Conservation (phyloP, 2,113 vertebrate genomes). For the Osmerus mordax region DNA sequence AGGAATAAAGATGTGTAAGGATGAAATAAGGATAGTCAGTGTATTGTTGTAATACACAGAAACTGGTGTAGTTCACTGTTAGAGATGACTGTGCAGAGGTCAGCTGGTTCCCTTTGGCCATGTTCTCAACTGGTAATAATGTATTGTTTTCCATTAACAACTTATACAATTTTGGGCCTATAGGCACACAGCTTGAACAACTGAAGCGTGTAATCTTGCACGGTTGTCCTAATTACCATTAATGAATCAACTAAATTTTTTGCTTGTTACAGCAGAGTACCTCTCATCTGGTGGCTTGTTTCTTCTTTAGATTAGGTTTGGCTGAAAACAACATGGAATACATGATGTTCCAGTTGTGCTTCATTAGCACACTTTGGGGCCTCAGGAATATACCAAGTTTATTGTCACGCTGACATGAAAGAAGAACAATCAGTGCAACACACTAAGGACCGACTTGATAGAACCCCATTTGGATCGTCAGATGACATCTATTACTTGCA, state of each 20-base stretch:
- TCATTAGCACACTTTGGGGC: conserved; percentile 19
- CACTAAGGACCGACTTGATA: conserved; percentile 36
- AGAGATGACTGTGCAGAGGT: conserved; percentile 3
- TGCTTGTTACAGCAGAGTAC: conserved; percentile 15
- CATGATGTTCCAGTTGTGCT: neutral
- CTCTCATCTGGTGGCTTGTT: conserved; percentile 9
- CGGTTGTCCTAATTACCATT: conserved; percentile 35
- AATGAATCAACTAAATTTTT: conserved; percentile 8
- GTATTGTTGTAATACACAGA: conserved; percentile 17
- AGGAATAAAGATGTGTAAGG: neutral
- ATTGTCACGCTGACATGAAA: conserved; percentile 47
- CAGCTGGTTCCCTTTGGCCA: conserved; percentile 10
- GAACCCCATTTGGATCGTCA: conserved; percentile 34
- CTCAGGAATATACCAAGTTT: conserved; percentile 37
- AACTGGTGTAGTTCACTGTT: neutral
- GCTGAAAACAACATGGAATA: neutral
- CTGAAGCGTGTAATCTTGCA: conserved; percentile 40
- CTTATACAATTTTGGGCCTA: conserved; percentile 17
- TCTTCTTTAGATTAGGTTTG: conserved; percentile 18
- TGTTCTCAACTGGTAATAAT: conserved; percentile 24
- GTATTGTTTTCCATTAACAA: conserved; percentile 15
- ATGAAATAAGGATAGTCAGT: neutral
- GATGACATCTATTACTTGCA: conserved; percentile 26
- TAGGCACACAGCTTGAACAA: conserved; percentile 28
- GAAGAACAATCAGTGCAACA: conserved; percentile 51